Conservation (phyloP, 2,113 vertebrate genomes). For the Gorilla gorilla region DNA sequence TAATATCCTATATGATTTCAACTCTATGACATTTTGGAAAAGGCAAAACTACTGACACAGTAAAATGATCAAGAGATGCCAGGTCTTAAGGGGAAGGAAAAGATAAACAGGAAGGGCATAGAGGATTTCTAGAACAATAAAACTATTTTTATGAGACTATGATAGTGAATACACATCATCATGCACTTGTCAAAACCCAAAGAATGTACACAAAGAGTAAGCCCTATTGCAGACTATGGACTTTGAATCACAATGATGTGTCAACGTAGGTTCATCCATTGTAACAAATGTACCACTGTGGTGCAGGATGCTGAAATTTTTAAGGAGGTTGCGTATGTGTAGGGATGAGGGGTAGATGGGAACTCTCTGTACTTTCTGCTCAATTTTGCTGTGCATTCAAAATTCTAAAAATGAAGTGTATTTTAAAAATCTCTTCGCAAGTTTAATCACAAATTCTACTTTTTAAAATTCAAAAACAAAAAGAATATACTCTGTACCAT, state of each 20-base stretch:
- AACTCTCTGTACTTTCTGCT: not conserved
- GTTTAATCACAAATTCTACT: not conserved
- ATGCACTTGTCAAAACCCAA: not conserved
- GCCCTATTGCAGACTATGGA: not conserved
- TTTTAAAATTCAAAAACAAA: not conserved
- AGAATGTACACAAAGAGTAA: not conserved
- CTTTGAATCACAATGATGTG: not conserved
- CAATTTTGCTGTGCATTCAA: not conserved
- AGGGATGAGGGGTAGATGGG: fast-evolving
- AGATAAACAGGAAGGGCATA: not conserved
- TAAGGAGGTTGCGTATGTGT: not conserved
- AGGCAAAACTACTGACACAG: not conserved
- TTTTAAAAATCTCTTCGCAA: not conserved
- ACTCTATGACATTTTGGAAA: not conserved
- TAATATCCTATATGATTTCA: not conserved
- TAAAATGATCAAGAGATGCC: not conserved
- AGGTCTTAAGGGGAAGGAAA: not conserved
- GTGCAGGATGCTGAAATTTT: fast-evolving
- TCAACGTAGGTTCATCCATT: fast-evolving
- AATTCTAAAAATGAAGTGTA: not conserved
- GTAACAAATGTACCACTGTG: not conserved
- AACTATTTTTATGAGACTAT: not conserved
- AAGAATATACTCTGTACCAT: not conserved
- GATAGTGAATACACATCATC: too few species aligned
- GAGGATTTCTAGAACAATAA: not conserved